Conservation (phyloP, 1,140 invertebrate genomes). For the Drosophila azteca region DNA sequence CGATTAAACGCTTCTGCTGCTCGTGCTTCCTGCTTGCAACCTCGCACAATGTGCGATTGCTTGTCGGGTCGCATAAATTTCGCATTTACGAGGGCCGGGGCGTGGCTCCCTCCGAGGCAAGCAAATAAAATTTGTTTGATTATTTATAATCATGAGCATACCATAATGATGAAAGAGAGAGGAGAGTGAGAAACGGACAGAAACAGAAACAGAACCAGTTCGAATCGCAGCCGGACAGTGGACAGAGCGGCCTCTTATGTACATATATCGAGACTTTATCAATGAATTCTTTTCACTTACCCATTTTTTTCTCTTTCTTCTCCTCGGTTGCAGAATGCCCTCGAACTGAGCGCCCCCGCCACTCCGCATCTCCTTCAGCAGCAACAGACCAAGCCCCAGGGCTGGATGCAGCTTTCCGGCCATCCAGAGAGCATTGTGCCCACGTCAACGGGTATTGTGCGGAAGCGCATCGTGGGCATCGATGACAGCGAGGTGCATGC, state of each 20-base stretch:
- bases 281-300: conserved; percentile 5
- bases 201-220: conserved; percentile 16
- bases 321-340: conserved; percentile 91
- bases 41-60: conserved; percentile 64
- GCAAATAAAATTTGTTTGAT: conserved; percentile 65
- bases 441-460: conserved; percentile 96
- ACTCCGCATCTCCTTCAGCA: conserved; percentile 90
- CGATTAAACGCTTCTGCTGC: conserved; percentile 19
- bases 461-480: conserved; percentile 91
- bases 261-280: conserved; percentile 22
- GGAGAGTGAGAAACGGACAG: not conserved
- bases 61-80: conserved; percentile 72
- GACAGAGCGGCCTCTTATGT: conserved; percentile 4
- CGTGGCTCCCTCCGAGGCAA: conserved; percentile 19
- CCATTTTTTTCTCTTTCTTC: conserved; percentile 31
- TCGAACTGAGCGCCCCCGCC: conserved; percentile 95
- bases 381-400: conserved; percentile 85
- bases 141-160: conserved; percentile 65
- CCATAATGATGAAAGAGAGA: conserved; percentile 12
- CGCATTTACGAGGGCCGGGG: conserved; percentile 54
- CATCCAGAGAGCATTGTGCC: conserved; percentile 96
- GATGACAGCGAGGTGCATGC: conserved; percentile 92
- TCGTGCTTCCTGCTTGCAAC: conserved; percentile 59
- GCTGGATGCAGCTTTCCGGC: conserved; percentile 97
- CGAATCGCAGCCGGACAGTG: not conserved